A percentile compares a stretch with the other conserved stretches of the same genome.
These are phyloP conservation scores for Abscondita cerata DNA, from an alignment of 2,888 invertebrate species.

Conservation along the genomic window DNA sequence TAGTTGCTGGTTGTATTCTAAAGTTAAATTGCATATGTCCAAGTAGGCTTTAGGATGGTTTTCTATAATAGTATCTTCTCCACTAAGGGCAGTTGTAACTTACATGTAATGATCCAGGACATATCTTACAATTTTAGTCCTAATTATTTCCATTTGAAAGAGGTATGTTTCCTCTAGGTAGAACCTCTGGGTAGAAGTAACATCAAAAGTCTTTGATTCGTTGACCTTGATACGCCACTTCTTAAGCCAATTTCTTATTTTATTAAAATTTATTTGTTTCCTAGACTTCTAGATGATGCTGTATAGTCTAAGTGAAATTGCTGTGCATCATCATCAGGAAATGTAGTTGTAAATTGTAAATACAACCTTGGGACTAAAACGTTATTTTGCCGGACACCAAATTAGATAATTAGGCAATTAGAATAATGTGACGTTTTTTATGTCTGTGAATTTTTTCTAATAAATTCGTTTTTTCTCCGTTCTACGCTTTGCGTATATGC, in stretches of 20 bases:
- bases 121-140: background rate
- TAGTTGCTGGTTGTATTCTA: background rate
- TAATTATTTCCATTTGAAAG: background rate
- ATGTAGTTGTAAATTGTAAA: background rate
- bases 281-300: background rate
- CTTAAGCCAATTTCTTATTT: background rate
- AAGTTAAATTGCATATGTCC: background rate
- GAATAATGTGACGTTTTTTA: no score
- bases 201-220: no score
- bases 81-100: background rate
- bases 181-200: no score
- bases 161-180: background rate
- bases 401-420: background rate
- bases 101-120: background rate
- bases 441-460: no score
- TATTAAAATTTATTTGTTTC: background rate
- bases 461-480: no score
- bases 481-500: no score
- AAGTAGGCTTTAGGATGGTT: background rate
- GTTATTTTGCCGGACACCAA: background rate
- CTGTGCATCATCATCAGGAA: background rate
- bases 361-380: background rate
- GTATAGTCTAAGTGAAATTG: background rate
- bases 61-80: background rate
- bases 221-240: no score